phyloP scores from a whole-genome alignment of 2,113 vertebrate species.

The Prochilodus magdalenae region DNA sequence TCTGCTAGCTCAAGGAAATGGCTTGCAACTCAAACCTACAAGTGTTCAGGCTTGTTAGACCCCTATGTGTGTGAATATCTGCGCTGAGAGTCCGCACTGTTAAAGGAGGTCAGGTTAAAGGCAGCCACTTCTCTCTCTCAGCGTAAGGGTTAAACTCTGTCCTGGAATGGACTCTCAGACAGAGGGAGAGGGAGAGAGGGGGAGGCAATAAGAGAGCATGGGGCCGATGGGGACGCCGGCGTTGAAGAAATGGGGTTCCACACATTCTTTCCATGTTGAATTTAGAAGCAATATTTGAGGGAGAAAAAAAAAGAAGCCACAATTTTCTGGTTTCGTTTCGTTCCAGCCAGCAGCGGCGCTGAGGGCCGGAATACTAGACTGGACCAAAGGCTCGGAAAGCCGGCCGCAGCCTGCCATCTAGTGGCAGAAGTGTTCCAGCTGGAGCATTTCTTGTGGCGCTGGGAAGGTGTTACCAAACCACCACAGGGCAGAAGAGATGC shows the following conservation, averaged over 20 bases:
- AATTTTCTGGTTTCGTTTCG: slow-evolving; percentile 72
- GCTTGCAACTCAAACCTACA: too few species aligned
- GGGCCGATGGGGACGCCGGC: slow-evolving; percentile 48
- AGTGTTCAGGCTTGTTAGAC: too few species aligned
- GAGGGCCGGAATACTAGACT: not conserved
- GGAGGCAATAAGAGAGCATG: not conserved
- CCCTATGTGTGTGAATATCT: not conserved
- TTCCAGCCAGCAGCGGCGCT: slow-evolving; percentile 60
- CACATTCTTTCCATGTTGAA: slow-evolving; percentile 77
- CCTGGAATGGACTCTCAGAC: not conserved
- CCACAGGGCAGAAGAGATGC: too few species aligned
- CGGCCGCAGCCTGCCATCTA: slow-evolving; percentile 64
- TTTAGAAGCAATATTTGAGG: slow-evolving; percentile 71
- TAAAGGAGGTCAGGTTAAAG: not conserved
- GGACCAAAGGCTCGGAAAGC: slow-evolving; percentile 2
- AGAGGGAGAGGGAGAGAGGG: slow-evolving; percentile 20
- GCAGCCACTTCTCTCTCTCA: not conserved
- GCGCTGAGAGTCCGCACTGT: not conserved
- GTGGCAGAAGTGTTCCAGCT: slow-evolving; percentile 48
- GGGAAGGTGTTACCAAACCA: too few species aligned
- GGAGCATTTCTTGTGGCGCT: too few species aligned
- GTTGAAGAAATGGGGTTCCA: slow-evolving; percentile 67
- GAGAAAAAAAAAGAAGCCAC: slow-evolving; percentile 69
- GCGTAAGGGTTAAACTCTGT: slow-evolving; percentile 3
- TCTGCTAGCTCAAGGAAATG: too few species aligned